Evolutionary conservation across 2,797 vertebrate species (phyloP), one percentile per base, ranked within the genome.

Genomic region (Enteromius argenteus): DNA sequence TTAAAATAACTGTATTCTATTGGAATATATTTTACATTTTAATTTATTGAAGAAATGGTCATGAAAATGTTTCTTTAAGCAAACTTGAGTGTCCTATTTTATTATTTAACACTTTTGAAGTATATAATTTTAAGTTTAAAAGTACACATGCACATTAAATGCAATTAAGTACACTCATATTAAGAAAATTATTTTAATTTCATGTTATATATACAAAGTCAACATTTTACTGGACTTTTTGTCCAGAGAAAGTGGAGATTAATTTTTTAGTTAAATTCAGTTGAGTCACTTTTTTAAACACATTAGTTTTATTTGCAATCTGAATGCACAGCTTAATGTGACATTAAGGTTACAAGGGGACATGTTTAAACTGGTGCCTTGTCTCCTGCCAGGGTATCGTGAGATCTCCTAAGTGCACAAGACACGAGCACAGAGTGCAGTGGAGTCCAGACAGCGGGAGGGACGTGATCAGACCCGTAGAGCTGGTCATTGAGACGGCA

Each of bases 381-480:
- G 53, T 76, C 44, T 62, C 75, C 56, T 3, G 37, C 6, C 60
- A 99, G 98, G 96, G 88, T 86, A 96, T 97, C 44, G 98, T 99
- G 30, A 96, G 93, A 93, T 93, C 95, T 86, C 97, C 97, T 21
- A 99, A 95, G 92, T 93, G 79, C 62, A 97, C 96, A 3, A 96
- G 91, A 90, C 95, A 99, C 80, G 90, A 95, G 90, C 95, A 96
- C 83, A 53, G 81, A 2, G 89, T 99, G 90, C 92, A 84, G 39
- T 98, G 97, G 97, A 95, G 92, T 86, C 84, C 85, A 77, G 85
- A 85, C 7, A 96, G 97, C 49, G 93, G 87, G 0, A 94, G 93
- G 84, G 96, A 98, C 0, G 95, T 96, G 88, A 96, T 98, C 51
- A 97, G 94, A 92, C 92, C 92, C 0, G 92, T 99, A n/a, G 96